Evolutionary conservation across 2,888 invertebrate species (phyloP).

Genomic region (Labia minor): DNA sequence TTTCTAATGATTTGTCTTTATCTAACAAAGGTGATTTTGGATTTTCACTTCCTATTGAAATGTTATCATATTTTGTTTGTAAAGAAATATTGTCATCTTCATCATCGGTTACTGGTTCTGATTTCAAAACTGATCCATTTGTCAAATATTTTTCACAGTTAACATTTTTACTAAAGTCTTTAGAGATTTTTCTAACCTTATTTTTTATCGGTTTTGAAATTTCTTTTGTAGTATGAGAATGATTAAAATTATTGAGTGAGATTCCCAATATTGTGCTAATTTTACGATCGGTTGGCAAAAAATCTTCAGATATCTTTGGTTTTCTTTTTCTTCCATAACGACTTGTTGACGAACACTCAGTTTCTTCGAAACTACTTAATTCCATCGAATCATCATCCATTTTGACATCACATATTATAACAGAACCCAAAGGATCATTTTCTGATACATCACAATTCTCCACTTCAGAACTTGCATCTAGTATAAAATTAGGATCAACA

Average conservation of each 20-base stretch:
- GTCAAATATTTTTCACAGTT: not conserved
- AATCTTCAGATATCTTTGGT: slow-evolving; percentile 41
- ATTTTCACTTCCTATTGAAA: slow-evolving; percentile 35
- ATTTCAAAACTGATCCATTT: not conserved
- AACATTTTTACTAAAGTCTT: slow-evolving; percentile 17
- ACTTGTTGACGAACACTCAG: slow-evolving; percentile 35
- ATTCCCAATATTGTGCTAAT: slow-evolving; percentile 27
- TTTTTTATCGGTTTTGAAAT: slow-evolving; percentile 18
- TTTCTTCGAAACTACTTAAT: not conserved
- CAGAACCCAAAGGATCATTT: not conserved
- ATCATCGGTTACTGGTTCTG: not conserved
- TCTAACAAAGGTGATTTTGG: slow-evolving; percentile 34
- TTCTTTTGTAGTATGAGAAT: not conserved
- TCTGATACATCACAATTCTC: not conserved
- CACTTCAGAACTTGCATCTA: not conserved
- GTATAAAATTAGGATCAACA: not conserved
- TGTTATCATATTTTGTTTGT: slow-evolving; percentile 14
- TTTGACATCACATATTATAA: not conserved
- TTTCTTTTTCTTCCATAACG: slow-evolving; percentile 50
- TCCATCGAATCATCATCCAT: not conserved
- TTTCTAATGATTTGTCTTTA: slow-evolving; percentile 25
- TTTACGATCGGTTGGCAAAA: slow-evolving; percentile 37
- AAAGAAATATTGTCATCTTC: slow-evolving; percentile 37
- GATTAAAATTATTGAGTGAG: slow-evolving; percentile 19
- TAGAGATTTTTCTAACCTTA: slow-evolving; percentile 17